Evolutionary conservation across 2,113 vertebrate species (phyloP), one percentile per base, ranked within the genome.

Genomic region (Notothenia rossii): DNA sequence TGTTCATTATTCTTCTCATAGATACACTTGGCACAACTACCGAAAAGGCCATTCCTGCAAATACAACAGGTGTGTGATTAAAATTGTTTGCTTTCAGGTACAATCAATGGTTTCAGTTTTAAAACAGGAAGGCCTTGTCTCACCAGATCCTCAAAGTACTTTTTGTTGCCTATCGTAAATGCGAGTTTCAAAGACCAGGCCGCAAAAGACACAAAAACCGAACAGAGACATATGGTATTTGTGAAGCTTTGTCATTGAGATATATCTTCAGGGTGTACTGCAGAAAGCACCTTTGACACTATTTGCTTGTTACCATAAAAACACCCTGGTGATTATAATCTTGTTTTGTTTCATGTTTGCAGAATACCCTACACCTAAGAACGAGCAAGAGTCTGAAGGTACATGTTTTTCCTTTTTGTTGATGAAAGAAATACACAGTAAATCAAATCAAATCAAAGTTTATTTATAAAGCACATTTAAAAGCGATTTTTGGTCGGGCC

Each of bases 11-110:
- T 82, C 2, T 75, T 77, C 25, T 55, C 79, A 77, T 50, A 91
- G 91, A 86, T 58, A 82, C 79, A 25, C 66, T 93, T 46, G 60
- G 54, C 15, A 20, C 60, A 60, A 33, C 75, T 4, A 72, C 77
- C 6, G 81, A 84, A 64, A 81, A 74, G 75, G 53, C 72, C 33
- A 13, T 46, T 20, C 36, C 65, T 48, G 59, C 69, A 55, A 54
- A 48, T 5, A 9, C 80, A n/a, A 75, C 88, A 89, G 93, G 93
- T 94, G 1, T 65, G 88, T 89, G 36, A 51, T 29, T 65, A 50
- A 65, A 75, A 20, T 50, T 10, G n/a, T n/a, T 12, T 20, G 3
- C 17, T 10, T 13, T 70, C 33, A 70, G n/a, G 14, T n/a, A 29
- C 22, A 15, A 29, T 56, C 4, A 29, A 61, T 25, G 48, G 1